A percentile compares a stretch with the other conserved stretches of the same genome.
These are phyloP conservation scores for Drosophila nr. medialis DNA, from an alignment of 2,888 invertebrate species.

Conservation along the genomic window DNA sequence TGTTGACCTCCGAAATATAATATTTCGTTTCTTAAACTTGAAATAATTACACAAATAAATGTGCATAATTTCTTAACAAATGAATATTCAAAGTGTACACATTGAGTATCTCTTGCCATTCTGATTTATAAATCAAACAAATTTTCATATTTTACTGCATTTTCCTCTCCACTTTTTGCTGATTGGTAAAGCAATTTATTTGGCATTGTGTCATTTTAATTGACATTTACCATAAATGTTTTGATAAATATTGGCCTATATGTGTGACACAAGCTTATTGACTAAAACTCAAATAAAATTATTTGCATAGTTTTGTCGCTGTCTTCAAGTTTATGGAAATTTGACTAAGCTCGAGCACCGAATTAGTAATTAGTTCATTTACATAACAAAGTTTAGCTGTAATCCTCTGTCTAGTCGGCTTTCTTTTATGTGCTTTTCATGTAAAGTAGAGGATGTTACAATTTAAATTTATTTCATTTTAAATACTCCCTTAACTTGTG, in stretches of 20 bases:
- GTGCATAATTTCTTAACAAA: neutral
- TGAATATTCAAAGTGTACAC: neutral
- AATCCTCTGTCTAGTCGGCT: slow-evolving; percentile 29
- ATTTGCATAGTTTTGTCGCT: slow-evolving; percentile 6
- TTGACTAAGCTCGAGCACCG: slow-evolving; percentile 2
- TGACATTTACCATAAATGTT: slow-evolving; percentile 35
- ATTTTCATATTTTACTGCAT: slow-evolving; percentile 6
- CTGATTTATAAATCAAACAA: slow-evolving; percentile 13
- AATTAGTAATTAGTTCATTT: slow-evolving; percentile 53
- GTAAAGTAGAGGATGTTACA: slow-evolving; percentile 42
- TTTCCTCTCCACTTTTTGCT: slow-evolving; percentile 9
- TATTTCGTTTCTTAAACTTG: neutral
- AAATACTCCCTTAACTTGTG: slow-evolving; percentile 9
- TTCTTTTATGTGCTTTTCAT: slow-evolving; percentile 47
- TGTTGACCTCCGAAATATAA: neutral
- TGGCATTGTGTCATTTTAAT: slow-evolving; percentile 46
- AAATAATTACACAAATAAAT: neutral
- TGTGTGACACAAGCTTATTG: neutral
- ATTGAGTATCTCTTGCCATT: neutral
- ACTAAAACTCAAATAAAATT: slow-evolving; percentile 13
- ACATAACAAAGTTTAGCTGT: slow-evolving; percentile 14
- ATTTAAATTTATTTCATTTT: slow-evolving; percentile 32
- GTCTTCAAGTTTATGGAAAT: slow-evolving; percentile 11
- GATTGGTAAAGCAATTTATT: slow-evolving; percentile 32
- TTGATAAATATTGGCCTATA: neutral